phyloP scores from a whole-genome alignment of 2,888 invertebrate species.

The Osmoderma eremita region DNA sequence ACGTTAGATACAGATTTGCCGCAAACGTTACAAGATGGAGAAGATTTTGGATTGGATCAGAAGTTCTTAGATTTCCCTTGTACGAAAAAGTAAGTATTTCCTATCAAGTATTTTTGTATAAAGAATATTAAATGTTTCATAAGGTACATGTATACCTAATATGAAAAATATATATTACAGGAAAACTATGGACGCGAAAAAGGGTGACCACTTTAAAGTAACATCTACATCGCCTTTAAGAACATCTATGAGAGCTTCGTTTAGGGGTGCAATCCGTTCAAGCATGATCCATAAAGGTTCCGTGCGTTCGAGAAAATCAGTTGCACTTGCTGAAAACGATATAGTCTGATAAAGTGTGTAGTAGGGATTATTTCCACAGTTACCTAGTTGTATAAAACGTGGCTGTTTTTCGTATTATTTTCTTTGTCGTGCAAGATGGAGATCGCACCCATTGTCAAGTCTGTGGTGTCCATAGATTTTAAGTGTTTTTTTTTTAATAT shows the following conservation, averaged over 20 bases:
- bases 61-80: constrained; percentile 86
- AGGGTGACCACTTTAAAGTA: constrained; percentile 52
- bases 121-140: constrained; percentile 8
- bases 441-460: constrained; percentile 28
- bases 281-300: constrained; percentile 69
- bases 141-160: constrained; percentile 15
- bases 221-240: constrained; percentile 57
- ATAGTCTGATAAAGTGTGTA: constrained; percentile 27
- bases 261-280: constrained; percentile 73
- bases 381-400: constrained; percentile 13
- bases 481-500: constrained; percentile 32
- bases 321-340: constrained; percentile 52
- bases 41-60: constrained; percentile 84
- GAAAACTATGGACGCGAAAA: constrained; percentile 59
- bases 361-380: constrained; percentile 3
- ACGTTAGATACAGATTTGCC: constrained; percentile 87
- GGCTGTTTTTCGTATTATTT: constrained; percentile 21
- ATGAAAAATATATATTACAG: constrained; percentile 47
- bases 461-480: constrained; percentile 40
- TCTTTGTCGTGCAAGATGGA: constrained; percentile 13
- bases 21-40: constrained; percentile 86
- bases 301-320: constrained; percentile 64
- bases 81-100: constrained; percentile 69
- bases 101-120: not conserved
- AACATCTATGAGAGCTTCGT: constrained; percentile 70